Conservation (phyloP, 2,888 invertebrate species). For the Apamea crenata region DNA sequence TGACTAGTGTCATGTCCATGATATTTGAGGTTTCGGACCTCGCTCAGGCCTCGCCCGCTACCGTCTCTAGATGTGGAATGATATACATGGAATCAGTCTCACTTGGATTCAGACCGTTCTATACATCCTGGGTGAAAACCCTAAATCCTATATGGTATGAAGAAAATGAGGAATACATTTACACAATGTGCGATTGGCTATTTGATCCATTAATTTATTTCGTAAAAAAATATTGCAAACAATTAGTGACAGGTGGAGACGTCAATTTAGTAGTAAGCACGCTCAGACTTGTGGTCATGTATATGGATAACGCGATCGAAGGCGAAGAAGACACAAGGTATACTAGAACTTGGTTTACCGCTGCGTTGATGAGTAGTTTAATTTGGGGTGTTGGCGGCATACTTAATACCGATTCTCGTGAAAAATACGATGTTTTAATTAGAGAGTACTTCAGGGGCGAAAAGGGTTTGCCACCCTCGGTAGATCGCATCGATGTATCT, state of each 20-base stretch:
- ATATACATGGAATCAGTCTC: constrained; percentile 96
- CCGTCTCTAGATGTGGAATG: constrained; percentile 97
- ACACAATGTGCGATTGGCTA: constrained; percentile 93
- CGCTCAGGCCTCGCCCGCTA: constrained; percentile 95
- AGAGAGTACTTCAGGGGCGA: constrained; percentile 88
- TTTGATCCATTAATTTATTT: constrained; percentile 94
- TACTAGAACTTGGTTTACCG: constrained; percentile 93
- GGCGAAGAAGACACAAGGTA: constrained; percentile 93
- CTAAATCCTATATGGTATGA: constrained; percentile 92
- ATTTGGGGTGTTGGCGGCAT: constrained; percentile 97
- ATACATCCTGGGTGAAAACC: constrained; percentile 94
- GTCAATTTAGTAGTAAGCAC: constrained; percentile 93
- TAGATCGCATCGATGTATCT: constrained; percentile 93
- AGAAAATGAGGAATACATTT: constrained; percentile 91
- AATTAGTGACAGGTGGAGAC: constrained; percentile 92
- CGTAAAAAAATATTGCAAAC: constrained; percentile 92
- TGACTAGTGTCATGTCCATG: constrained; percentile 95
- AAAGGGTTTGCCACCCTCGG: constrained; percentile 78
- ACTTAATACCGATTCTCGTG: constrained; percentile 93
- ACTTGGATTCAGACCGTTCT: constrained; percentile 95
- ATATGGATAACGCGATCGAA: constrained; percentile 93
- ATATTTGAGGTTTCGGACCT: constrained; percentile 97
- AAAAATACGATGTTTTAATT: constrained; percentile 92
- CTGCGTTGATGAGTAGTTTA: constrained; percentile 93
- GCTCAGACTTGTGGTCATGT: constrained; percentile 94